Percentiles rank a stretch among this genome's conserved stretches.
Conservation (phyloP, 1,140 invertebrate genomes). For the Tetramorium parvispinum region DNA sequence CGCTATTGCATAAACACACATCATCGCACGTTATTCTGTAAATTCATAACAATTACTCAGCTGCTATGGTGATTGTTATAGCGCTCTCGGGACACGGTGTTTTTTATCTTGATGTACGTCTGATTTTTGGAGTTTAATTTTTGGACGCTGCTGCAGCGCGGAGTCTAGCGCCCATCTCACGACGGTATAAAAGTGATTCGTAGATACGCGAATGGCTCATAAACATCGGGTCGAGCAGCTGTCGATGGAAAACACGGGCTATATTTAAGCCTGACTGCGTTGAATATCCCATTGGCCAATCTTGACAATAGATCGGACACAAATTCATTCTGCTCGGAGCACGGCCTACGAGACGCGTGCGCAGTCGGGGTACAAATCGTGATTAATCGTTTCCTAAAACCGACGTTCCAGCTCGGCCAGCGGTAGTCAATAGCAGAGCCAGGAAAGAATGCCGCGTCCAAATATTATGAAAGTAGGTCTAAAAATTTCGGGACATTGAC, state of each 20-base stretch:
- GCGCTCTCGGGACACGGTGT: neutral
- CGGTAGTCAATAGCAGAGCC: slow-evolving; percentile 7
- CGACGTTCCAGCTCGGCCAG: neutral
- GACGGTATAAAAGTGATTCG: slow-evolving; percentile 79
- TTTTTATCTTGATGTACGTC: neutral
- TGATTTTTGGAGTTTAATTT: slow-evolving; percentile 30
- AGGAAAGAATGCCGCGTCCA: slow-evolving; percentile 40
- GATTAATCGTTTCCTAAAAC: slow-evolving; percentile 49
- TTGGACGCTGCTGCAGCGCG: neutral
- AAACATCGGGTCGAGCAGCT: slow-evolving; percentile 82
- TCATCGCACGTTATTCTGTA: slow-evolving; percentile 24
- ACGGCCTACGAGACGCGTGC: neutral
- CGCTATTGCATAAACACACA: slow-evolving; percentile 33
- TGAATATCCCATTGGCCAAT: slow-evolving; percentile 51
- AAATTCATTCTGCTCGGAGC: slow-evolving; percentile 7
- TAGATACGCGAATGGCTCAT: slow-evolving; percentile 80
- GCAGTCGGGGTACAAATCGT: slow-evolving; percentile 36
- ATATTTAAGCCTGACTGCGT: slow-evolving; percentile 80
- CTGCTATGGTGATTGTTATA: neutral
- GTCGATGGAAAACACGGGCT: slow-evolving; percentile 83
- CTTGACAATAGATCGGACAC: slow-evolving; percentile 60
- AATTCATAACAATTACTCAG: slow-evolving; percentile 41
- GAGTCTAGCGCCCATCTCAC: slow-evolving; percentile 59
- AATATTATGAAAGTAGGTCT: slow-evolving; percentile 60
- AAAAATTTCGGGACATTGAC: slow-evolving; percentile 46